Evolutionary conservation across 2,113 vertebrate species (phyloP), one percentile per base, ranked within the genome.

Genomic region (Festucalex cinctus): DNA sequence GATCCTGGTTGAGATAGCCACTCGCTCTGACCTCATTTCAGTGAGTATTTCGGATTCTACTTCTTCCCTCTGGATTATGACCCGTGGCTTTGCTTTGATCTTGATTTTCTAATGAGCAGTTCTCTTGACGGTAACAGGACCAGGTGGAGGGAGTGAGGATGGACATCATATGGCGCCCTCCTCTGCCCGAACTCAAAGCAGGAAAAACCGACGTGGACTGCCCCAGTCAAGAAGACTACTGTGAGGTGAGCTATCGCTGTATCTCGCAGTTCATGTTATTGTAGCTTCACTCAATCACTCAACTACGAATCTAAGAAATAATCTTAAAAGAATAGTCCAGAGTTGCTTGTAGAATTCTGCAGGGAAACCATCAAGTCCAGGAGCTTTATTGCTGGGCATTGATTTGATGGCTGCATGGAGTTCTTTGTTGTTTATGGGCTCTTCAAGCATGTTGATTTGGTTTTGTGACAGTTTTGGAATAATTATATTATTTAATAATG

Each of bases 1-100:
- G 69, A 90, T 93, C 70, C 77, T 94, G 66, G 83, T 92, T 69
- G 90, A 92, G 82, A 93, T 91, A 69, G 89, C 90, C 16, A 90
- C 88, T 76, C 84, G 90, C 54, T 86, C 82, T 73, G 79, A 92
- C 69, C 84, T 92, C 20, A 76, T 91, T 72, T 89, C 82, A 61
- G 91, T 93, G 79, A 88, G 88, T 91, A 76, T 72, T 59, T 32
- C 19, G 54, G 39, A 43, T 57, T 28, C 39, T 32, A 16, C 22
- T 28, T 28, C 63, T 13, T 43, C 54, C 61, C n/a, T 57, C 53
- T 14, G 74, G 72, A 80, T 83, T 80, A 65, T 57, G 79, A 60
- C 72, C 72, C 73, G 70, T 62, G 17, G 37, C 13, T 53, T 76
- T 24, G 37, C 28, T 83, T 77, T 77, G 66, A 83, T 83, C 65